Percentiles rank a stretch among this genome's conserved stretches.
Conservation (phyloP, 2,113 vertebrate genomes). For the Poeciliopsis occidentalis region DNA sequence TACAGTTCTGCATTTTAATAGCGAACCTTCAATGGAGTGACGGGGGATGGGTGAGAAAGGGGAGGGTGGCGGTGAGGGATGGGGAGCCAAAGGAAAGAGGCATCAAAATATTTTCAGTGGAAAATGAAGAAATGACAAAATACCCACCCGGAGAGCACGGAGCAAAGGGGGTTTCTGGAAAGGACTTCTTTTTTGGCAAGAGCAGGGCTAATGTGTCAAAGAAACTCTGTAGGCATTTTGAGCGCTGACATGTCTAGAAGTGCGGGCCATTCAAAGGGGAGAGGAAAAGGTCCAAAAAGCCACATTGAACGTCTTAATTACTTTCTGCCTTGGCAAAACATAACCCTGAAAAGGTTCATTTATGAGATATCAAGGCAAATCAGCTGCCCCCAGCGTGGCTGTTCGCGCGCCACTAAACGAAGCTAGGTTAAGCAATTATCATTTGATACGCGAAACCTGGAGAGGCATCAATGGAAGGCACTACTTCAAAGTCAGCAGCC, state of each 20-base stretch:
- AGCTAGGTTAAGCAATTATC: conserved; percentile 73
- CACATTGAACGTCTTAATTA: conserved; percentile 76
- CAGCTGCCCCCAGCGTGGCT: conserved; percentile 65
- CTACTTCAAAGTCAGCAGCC: conserved; percentile 38
- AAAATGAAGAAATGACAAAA: conserved; percentile 78
- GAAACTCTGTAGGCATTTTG: conserved; percentile 65
- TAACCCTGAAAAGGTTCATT: conserved; percentile 73
- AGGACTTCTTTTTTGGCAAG: conserved; percentile 60
- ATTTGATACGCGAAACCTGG: conserved; percentile 61
- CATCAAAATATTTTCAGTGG: conserved; percentile 79
- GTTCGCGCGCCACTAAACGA: conserved; percentile 63
- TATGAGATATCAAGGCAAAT: conserved; percentile 74
- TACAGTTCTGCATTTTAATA: conserved; percentile 81
- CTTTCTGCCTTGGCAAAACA: conserved; percentile 71
- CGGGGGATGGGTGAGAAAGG: conserved; percentile 51
- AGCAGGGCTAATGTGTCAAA: conserved; percentile 74
- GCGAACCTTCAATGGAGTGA: conserved; percentile 76
- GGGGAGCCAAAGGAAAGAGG: conserved; percentile 59
- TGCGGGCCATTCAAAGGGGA: conserved; percentile 64
- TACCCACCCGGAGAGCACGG: conserved; percentile 68
- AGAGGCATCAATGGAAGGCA: conserved; percentile 37
- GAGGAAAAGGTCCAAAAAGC: conserved; percentile 75
- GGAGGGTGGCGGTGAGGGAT: conserved; percentile 2
- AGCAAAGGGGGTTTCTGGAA: conserved; percentile 65
- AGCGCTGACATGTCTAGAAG: conserved; percentile 68